phyloP scores from a whole-genome alignment of 1,140 invertebrate genomes.

The Zaprionus capensis region DNA sequence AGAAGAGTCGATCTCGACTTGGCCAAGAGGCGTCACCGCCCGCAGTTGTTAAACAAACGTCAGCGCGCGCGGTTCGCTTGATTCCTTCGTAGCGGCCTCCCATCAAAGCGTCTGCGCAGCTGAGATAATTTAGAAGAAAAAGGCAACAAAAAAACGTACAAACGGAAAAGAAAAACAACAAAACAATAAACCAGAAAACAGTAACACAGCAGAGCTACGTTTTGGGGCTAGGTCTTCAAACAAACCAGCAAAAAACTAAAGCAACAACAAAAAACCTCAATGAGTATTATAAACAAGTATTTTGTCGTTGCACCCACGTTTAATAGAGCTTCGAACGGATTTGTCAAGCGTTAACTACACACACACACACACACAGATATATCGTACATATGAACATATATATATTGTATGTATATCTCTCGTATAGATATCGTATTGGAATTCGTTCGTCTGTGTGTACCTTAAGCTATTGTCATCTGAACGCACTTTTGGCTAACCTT shows the following conservation, averaged over 20 bases:
- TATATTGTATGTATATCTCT: not conserved
- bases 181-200: constrained; percentile 38
- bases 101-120: constrained; percentile 33
- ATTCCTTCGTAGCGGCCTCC: constrained; percentile 4
- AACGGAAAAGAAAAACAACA: constrained; percentile 14
- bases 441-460: constrained; percentile 23
- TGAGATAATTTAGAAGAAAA: constrained; percentile 21
- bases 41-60: constrained; percentile 74
- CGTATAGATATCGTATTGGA: constrained; percentile 24
- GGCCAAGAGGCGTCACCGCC: constrained; percentile 33
- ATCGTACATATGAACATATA: not conserved
- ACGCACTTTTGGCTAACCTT: constrained; percentile 34
- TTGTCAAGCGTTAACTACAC: constrained; percentile 22
- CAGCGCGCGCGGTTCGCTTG: constrained; percentile 56
- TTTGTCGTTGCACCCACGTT: constrained; percentile 48
- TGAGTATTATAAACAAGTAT: constrained; percentile 33
- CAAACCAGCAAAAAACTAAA: constrained; percentile 10
- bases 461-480: constrained; percentile 16
- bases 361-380: not conserved
- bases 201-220: constrained; percentile 12
- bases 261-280: constrained; percentile 7
- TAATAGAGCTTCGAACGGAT: constrained; percentile 26
- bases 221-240: constrained; percentile 27
- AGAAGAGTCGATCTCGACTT: constrained; percentile 14
- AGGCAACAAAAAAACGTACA: constrained; percentile 1